Percentiles rank a stretch among this genome's conserved stretches.
phyloP scores from a whole-genome alignment of 2,113 vertebrate species.

The Galbula dea region DNA sequence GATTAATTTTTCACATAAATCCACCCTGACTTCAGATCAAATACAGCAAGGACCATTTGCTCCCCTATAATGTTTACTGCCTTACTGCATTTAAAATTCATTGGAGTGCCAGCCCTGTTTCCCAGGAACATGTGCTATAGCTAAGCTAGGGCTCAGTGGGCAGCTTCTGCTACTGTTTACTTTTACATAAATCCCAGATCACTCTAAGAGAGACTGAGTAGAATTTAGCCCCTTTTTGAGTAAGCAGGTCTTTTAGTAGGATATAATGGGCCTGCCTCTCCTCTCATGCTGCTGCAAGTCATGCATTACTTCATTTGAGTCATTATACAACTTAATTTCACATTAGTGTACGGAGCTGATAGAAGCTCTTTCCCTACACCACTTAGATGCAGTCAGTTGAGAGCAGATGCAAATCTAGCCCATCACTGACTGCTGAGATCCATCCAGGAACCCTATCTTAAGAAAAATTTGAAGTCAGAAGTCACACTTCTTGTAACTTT shows the following conservation, averaged over 20 bases:
- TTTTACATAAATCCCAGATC: not conserved
- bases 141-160: not conserved
- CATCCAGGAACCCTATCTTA: not conserved
- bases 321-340: not conserved
- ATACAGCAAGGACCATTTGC: accelerated
- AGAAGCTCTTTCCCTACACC: not conserved
- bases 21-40: not conserved
- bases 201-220: not conserved
- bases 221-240: not conserved
- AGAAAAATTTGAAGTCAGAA: not conserved
- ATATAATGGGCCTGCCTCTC: not conserved
- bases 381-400: not conserved
- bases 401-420: not conserved
- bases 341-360: not conserved
- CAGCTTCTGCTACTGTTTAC: not conserved
- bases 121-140: not conserved
- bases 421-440: not conserved
- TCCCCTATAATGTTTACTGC: not conserved
- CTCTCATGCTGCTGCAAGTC: not conserved
- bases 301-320: not conserved
- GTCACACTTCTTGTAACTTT: not conserved
- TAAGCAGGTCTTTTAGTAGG: not conserved
- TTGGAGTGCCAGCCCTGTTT: not conserved
- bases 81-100: not conserved
- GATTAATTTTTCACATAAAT: not conserved